These are phyloP conservation scores for Dolichoris vasculosae DNA, from an alignment of 1,140 invertebrate genomes.

Conservation along the genomic window DNA sequence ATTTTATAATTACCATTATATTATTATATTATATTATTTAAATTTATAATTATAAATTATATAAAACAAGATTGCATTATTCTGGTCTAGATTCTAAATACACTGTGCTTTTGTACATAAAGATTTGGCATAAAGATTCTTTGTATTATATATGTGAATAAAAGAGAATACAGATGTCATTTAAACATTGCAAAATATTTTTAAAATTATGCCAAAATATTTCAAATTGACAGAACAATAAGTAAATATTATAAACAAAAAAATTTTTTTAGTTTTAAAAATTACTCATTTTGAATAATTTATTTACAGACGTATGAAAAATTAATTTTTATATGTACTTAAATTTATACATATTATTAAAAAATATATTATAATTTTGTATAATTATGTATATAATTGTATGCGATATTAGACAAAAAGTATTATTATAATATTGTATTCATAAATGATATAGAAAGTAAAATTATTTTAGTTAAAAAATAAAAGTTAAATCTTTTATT, in stretches of 20 bases:
- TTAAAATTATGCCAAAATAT: slow-evolving; percentile 34
- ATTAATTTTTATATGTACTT: no score
- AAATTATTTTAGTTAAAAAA: no score
- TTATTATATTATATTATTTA: neutral
- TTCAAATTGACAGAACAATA: neutral
- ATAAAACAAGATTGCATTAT: slow-evolving; percentile 16
- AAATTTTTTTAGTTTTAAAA: neutral
- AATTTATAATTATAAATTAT: neutral
- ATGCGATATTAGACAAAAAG: no score
- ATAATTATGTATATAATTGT: no score
- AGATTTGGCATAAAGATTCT: slow-evolving; percentile 1
- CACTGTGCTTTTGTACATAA: neutral
- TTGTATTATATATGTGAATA: neutral
- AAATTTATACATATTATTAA: no score
- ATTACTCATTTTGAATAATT: neutral
- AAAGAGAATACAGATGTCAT: neutral
- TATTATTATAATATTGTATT: no score
- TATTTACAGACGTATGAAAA: no score
- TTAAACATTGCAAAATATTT: slow-evolving; percentile 12
- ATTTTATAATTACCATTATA: neutral
- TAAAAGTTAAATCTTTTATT: no score
- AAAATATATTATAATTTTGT: no score
- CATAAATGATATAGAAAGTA: no score
- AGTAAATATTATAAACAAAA: neutral
- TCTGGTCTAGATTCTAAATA: neutral